phyloP scores from a whole-genome alignment of 2,888 invertebrate species.

The Eupithecia abbreviata region DNA sequence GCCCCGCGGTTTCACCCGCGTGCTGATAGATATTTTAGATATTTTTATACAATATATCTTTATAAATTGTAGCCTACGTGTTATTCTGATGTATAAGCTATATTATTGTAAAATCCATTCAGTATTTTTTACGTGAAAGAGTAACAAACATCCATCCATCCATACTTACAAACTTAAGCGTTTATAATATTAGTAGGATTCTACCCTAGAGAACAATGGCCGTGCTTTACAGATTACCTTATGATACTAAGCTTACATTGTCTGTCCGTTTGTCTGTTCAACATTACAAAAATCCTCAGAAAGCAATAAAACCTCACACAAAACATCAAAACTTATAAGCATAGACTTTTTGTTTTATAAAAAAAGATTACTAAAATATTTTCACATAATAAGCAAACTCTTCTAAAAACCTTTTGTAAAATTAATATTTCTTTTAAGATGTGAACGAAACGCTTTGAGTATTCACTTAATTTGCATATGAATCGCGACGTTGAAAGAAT shows the following conservation, averaged over 20 bases:
- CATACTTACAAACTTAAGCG: too few relatives aligned
- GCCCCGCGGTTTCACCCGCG: too few relatives aligned
- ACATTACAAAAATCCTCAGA: background rate
- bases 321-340: background rate
- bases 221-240: too few relatives aligned
- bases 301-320: background rate
- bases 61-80: too few relatives aligned
- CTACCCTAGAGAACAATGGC: too few relatives aligned
- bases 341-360: background rate
- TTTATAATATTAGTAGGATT: too few relatives aligned
- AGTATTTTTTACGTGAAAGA: too few relatives aligned
- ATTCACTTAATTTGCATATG: slow-evolving; percentile 29
- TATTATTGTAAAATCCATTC: too few relatives aligned
- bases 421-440: slow-evolving; percentile 7
- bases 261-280: background rate
- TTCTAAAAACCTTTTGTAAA: slow-evolving; percentile 8
- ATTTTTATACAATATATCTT: too few relatives aligned
- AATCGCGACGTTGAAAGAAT: slow-evolving; percentile 15
- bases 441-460: slow-evolving; percentile 14
- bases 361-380: background rate
- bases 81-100: too few relatives aligned
- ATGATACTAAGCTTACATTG: background rate
- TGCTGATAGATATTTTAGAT: too few relatives aligned
- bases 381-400: background rate
- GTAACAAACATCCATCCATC: too few relatives aligned